These are phyloP conservation scores for Monochamus alternatus DNA, from an alignment of 2,888 invertebrate genomes.

Conservation along the genomic window DNA sequence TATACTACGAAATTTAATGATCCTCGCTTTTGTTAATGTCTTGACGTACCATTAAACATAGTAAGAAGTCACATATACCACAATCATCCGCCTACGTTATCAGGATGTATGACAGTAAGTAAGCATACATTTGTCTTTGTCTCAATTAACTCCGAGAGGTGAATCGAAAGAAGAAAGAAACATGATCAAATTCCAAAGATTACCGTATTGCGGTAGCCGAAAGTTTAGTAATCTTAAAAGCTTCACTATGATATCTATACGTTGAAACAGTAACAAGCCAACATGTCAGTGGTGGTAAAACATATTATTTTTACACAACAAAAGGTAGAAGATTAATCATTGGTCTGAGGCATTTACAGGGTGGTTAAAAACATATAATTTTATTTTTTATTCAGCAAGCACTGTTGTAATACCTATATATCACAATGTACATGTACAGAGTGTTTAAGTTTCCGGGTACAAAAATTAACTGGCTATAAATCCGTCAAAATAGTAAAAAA, in stretches of 20 bases:
- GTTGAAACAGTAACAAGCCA: neutral
- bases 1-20: constrained; percentile 64
- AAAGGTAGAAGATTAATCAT: neutral
- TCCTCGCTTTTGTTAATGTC: constrained; percentile 59
- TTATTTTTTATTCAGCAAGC: too few relatives aligned
- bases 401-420: too few relatives aligned
- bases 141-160: neutral
- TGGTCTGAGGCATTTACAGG: too few relatives aligned
- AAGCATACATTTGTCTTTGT: constrained; percentile 25
- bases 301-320: neutral
- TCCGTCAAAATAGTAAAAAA: too few relatives aligned
- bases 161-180: neutral
- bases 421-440: too few relatives aligned
- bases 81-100: constrained; percentile 47
- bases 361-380: too few relatives aligned
- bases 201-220: constrained; percentile 27
- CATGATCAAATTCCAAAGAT: constrained; percentile 22
- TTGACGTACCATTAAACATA: constrained; percentile 63
- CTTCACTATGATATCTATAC: constrained; percentile 10
- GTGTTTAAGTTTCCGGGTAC: too few relatives aligned
- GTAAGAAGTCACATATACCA: constrained; percentile 59
- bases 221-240: constrained; percentile 26
- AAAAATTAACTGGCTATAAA: too few relatives aligned
- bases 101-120: constrained; percentile 33
- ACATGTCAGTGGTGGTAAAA: neutral